Conservation (phyloP, 2,797 vertebrate species). For the Halcyon chelicuti region DNA sequence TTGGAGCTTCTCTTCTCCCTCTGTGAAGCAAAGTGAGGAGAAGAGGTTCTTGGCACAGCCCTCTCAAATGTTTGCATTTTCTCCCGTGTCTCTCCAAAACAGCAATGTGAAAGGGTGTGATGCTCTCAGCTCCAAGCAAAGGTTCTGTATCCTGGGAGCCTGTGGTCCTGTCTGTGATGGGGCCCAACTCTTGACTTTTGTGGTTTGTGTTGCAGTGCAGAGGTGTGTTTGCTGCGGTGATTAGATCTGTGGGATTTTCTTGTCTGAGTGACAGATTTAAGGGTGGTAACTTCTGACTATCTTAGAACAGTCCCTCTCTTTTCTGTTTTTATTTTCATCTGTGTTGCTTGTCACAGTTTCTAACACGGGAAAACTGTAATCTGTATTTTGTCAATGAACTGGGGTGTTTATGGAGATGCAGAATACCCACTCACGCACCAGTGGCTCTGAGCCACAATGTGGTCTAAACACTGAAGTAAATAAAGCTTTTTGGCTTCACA, state of each 20-base stretch:
- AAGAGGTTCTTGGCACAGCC: neutral
- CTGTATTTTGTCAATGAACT: neutral
- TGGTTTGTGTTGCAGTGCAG: neutral
- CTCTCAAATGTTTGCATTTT: accelerated
- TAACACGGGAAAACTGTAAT: neutral
- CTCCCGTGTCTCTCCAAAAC: neutral
- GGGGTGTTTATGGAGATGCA: neutral
- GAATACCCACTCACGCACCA: neutral
- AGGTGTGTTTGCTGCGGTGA: neutral
- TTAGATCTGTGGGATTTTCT: neutral
- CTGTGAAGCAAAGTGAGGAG: neutral
- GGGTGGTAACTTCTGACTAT: neutral
- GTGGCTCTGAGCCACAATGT: neutral
- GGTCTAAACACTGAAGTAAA: neutral
- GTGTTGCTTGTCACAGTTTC: neutral
- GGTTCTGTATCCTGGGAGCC: neutral
- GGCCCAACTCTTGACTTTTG: neutral
- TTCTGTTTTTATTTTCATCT: neutral
- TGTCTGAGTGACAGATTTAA: neutral
- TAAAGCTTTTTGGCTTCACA: neutral
- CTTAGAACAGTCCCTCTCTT: neutral
- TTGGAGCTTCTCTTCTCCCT: neutral
- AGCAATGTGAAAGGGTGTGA: neutral
- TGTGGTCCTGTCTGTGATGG: neutral
- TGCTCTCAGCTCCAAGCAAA: neutral